Evolutionary conservation across 2,888 invertebrate species (phyloP), one percentile per base, ranked within the genome.

Genomic region (Synergus laeviventris): DNA sequence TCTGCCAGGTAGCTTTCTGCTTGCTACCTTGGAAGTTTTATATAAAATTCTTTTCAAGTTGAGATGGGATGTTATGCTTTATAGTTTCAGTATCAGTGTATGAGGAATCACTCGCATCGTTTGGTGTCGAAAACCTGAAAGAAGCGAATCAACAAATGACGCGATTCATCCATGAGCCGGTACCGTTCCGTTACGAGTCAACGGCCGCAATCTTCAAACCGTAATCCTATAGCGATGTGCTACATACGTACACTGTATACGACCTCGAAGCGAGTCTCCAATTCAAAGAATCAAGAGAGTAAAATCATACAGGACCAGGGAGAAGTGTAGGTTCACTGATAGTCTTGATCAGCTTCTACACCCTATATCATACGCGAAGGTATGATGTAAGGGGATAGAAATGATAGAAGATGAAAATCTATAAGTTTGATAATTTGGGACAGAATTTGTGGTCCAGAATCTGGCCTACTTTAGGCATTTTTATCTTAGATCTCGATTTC

Each of bases 151-250:
- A 36, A 76, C 21, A 70, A 42, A 36, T 70, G 42, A 45, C 74
- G 74, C 59, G 61, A 60, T 74, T 45, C 74, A 77, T 76, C 78
- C 81, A 84, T 85, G 84, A 84, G 81, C 76, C n/a, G 81, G 85
- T 81, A 86, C 85, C 74, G 77, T 77, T 77, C 88, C 88, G 87
- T 87, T 89, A 88, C 87, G 85, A 88, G 89, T 89, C 89, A 89
- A 88, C 85, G 89, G 84, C 89, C 88, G 83, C 59, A 54, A 59
- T 49, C 70, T 49, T 70, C 49, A 36, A 49, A 70, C 70, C 49
- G 70, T 70, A 70, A 70, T 54, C 49, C 49, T n/a, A 31, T n/a
- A 70, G 36, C 49, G 49, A 70, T 70, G 70, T 70, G 70, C 70
- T 49, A 70, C 70, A 70, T 70, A 70, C 70, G 42, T 70, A 70